A percentile compares a stretch with the other conserved stretches of the same genome.
Evolutionary conservation across 2,888 invertebrate genomes (phyloP).

Genomic region (Macrophya alboannulata): DNA sequence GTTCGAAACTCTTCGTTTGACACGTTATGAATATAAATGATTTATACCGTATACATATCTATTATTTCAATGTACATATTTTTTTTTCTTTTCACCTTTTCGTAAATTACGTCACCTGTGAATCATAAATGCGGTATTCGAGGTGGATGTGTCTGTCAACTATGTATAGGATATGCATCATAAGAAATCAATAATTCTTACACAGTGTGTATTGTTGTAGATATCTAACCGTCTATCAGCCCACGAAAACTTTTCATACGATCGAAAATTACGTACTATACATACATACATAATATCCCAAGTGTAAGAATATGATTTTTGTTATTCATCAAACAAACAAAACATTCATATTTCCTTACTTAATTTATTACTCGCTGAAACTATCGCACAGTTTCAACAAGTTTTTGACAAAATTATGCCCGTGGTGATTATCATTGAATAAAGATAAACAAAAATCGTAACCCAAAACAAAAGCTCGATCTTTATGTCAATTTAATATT

Average conservation of each 20-base stretch:
- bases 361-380: neutral
- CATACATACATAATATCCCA: neutral
- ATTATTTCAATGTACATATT: neutral
- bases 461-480: no score
- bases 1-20: neutral
- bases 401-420: neutral
- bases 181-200: constrained; percentile 47
- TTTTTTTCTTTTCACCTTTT: neutral
- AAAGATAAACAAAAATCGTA: neutral
- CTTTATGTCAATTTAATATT: neutral
- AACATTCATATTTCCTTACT: neutral
- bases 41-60: neutral
- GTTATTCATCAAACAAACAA: neutral
- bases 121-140: constrained; percentile 33
- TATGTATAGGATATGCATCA: constrained; percentile 48
- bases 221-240: neutral
- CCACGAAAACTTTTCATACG: neutral
- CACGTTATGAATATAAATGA: constrained; percentile 20
- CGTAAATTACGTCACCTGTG: constrained; percentile 46
- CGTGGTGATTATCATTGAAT: neutral
- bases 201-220: neutral
- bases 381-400: neutral
- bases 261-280: neutral
- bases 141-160: neutral
- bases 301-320: neutral